These are phyloP conservation scores for Prionace glauca DNA, from an alignment of 2,797 vertebrate genomes.

Conservation along the genomic window DNA sequence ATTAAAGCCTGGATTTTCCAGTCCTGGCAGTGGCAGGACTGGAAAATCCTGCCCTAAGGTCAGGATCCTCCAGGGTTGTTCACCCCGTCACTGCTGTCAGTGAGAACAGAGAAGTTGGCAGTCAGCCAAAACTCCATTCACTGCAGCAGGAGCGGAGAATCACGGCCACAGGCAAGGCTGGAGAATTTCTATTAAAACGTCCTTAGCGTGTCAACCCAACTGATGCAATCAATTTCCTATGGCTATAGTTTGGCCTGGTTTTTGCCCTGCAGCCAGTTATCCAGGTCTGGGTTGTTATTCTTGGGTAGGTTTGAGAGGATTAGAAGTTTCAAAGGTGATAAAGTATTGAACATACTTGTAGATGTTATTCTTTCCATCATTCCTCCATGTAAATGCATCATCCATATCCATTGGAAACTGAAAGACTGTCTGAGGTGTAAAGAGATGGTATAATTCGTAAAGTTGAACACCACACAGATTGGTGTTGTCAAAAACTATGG, in stretches of 20 bases:
- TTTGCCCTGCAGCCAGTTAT: neutral
- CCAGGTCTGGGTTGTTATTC: neutral
- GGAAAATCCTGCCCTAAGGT: too few relatives aligned
- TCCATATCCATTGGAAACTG: neutral
- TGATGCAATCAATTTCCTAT: neutral
- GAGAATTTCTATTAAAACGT: neutral
- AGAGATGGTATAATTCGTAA: neutral
- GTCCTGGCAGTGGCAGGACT: too few relatives aligned
- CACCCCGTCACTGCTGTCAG: too few relatives aligned
- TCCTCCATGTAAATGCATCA: neutral
- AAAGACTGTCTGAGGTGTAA: neutral
- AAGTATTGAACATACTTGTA: neutral
- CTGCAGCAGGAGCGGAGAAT: too few relatives aligned
- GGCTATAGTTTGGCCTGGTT: neutral
- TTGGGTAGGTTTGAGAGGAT: neutral
- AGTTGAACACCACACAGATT: neutral
- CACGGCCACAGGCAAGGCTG: too few relatives aligned
- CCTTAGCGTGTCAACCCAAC: neutral
- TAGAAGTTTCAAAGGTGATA: neutral
- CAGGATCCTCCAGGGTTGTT: too few relatives aligned
- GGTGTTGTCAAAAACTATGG: neutral
- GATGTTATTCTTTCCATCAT: neutral
- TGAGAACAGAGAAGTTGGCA: too few relatives aligned
- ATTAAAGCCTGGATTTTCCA: neutral
- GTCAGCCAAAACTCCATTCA: too few relatives aligned